Percentiles rank a stretch among this genome's conserved stretches.
These are phyloP conservation scores for Anthrax anthrax DNA, from an alignment of 2,888 invertebrate genomes.

Conservation along the genomic window DNA sequence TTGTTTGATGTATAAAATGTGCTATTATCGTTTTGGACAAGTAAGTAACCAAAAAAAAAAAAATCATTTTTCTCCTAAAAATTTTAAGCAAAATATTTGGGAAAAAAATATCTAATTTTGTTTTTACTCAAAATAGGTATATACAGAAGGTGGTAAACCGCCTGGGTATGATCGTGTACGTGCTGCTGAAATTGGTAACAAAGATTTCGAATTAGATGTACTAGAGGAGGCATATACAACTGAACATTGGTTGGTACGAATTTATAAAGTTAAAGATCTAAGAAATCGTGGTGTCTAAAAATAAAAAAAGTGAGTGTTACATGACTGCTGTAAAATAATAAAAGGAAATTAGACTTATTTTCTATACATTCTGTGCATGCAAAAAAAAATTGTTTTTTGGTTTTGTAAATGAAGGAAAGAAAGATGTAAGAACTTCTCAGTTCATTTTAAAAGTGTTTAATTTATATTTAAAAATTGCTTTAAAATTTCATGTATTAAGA, in stretches of 20 bases:
- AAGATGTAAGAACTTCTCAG: no score
- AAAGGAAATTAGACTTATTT: no score
- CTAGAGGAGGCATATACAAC: slow-evolving; percentile 99
- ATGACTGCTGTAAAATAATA: no score
- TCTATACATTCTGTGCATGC: no score
- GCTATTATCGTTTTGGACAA: slow-evolving; percentile 94
- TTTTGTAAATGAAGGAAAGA: slow-evolving; percentile 1
- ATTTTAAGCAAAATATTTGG: neutral
- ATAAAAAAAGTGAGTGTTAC: neutral
- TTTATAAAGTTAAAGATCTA: slow-evolving; percentile 93
- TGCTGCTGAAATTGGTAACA: slow-evolving; percentile 96
- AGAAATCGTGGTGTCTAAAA: slow-evolving; percentile 69
- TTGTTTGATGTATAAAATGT: slow-evolving; percentile 99
- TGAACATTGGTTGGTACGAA: slow-evolving; percentile 97
- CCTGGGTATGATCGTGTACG: slow-evolving; percentile 93
- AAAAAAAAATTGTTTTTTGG: slow-evolving; percentile 1
- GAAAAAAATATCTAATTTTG: neutral
- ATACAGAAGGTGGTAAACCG: slow-evolving; percentile 89
- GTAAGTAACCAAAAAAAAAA: slow-evolving; percentile 9
- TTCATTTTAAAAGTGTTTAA: no score
- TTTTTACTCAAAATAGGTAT: slow-evolving; percentile 42
- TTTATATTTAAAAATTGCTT: no score
- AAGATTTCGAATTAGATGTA: slow-evolving; percentile 95
- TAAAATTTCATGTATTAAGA: no score
- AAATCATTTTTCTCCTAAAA: neutral